phyloP scores from a whole-genome alignment of 1,140 invertebrate genomes.

The Ridgeia piscesae region DNA sequence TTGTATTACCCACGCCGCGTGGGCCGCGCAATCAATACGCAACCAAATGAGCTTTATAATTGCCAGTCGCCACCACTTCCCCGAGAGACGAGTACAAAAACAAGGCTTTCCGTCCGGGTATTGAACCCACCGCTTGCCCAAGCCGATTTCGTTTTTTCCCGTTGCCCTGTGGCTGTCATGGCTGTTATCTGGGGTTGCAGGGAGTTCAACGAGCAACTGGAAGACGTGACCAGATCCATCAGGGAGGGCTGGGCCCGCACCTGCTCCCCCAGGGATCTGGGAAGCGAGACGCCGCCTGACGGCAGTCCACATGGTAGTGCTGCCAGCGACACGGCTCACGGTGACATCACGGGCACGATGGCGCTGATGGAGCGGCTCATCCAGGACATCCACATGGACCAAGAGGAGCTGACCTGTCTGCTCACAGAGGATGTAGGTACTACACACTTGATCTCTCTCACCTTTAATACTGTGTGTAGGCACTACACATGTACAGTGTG shows the following conservation, averaged over 20 bases:
- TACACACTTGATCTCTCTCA: not conserved
- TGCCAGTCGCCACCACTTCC: not conserved
- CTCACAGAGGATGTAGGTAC: not conserved
- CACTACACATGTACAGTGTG: no score
- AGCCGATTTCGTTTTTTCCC: not conserved
- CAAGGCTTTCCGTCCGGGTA: not conserved
- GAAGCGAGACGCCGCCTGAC: not conserved
- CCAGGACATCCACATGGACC: not conserved
- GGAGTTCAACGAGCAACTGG: not conserved
- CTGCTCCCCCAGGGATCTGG: not conserved
- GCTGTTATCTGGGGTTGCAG: not conserved
- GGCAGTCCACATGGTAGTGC: not conserved
- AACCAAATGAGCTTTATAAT: not conserved
- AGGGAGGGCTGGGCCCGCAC: conserved; percentile 1
- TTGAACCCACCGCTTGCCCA: not conserved
- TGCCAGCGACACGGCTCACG: not conserved
- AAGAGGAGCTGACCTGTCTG: not conserved
- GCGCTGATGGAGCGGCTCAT: not conserved
- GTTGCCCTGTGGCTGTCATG: not conserved
- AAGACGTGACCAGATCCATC: not conserved
- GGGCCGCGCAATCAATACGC: not conserved
- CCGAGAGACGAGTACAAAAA: not conserved
- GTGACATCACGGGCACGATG: not conserved
- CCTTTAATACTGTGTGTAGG: no score
- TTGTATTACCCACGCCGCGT: not conserved